Conservation (phyloP, 2,888 invertebrate genomes). For the Antheraea assamensis region DNA sequence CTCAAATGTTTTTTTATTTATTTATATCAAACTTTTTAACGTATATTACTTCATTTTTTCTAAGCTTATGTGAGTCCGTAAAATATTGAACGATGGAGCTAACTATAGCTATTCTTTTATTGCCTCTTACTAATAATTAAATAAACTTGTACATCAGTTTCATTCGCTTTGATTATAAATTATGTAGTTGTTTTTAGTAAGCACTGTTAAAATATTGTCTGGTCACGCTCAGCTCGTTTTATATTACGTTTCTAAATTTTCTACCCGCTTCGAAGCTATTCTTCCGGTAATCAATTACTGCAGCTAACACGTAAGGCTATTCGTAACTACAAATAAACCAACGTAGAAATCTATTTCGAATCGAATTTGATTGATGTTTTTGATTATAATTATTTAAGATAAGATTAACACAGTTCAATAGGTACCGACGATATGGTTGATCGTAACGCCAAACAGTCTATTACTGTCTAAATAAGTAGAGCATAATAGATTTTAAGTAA, state of each 20-base stretch:
- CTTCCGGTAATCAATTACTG: slow-evolving; percentile 5
- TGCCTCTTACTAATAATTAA: neutral
- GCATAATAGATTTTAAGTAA: too few species aligned
- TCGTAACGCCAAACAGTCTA: slow-evolving; percentile 3
- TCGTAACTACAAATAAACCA: neutral
- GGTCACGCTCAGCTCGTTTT: slow-evolving; percentile 6
- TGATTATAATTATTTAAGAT: neutral
- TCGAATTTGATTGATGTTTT: neutral
- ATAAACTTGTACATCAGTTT: neutral
- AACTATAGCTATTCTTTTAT: too few species aligned
- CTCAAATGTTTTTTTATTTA: too few species aligned
- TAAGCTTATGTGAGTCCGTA: too few species aligned
- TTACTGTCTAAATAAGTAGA: neutral
- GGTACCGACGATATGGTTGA: neutral
- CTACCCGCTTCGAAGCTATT: neutral
- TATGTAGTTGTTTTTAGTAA: neutral
- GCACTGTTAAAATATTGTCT: slow-evolving; percentile 6
- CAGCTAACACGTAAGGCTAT: slow-evolving; percentile 9
- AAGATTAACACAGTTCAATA: neutral
- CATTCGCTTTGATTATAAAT: neutral
- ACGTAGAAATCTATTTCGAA: neutral
- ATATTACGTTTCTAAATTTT: slow-evolving; percentile 16
- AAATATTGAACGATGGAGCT: too few species aligned
- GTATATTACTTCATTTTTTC: too few species aligned
- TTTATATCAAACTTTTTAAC: too few species aligned